These are phyloP conservation scores for Dinoponera quadriceps DNA, from an alignment of 1,140 invertebrate species.

Conservation along the genomic window DNA sequence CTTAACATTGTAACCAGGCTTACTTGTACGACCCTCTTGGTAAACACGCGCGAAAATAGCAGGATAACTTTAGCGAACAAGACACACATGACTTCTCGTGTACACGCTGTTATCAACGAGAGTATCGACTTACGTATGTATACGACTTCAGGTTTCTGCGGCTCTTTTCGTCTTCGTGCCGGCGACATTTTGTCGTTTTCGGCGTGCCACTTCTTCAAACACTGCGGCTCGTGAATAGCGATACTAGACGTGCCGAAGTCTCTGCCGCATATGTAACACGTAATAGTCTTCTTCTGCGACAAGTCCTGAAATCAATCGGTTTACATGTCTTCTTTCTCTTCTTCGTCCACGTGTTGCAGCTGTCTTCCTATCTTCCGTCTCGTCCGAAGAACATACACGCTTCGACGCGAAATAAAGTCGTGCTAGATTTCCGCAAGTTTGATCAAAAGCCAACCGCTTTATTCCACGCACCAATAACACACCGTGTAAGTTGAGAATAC, in stretches of 20 bases:
- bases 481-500: background rate
- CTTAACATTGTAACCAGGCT: too few relatives aligned
- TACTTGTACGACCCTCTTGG: too few relatives aligned
- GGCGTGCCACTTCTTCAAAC: constrained; percentile 90
- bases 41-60: too few relatives aligned
- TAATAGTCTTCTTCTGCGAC: constrained; percentile 73
- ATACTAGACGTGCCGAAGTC: constrained; percentile 91
- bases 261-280: constrained; percentile 92
- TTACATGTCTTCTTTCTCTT: background rate
- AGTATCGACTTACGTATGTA: constrained; percentile 82
- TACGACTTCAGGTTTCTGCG: constrained; percentile 88
- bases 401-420: background rate
- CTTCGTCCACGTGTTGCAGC: background rate
- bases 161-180: constrained; percentile 86
- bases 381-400: background rate
- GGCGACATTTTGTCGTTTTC: constrained; percentile 89
- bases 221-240: constrained; percentile 92
- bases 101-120: background rate
- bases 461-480: background rate
- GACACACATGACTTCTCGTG: background rate
- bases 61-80: too few relatives aligned
- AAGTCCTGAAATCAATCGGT: constrained; percentile 61
- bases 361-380: background rate
- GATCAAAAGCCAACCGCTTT: background rate
- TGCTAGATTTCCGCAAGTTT: background rate